phyloP scores from a whole-genome alignment of 2,888 invertebrate species.

The Odontocerum albicorne region DNA sequence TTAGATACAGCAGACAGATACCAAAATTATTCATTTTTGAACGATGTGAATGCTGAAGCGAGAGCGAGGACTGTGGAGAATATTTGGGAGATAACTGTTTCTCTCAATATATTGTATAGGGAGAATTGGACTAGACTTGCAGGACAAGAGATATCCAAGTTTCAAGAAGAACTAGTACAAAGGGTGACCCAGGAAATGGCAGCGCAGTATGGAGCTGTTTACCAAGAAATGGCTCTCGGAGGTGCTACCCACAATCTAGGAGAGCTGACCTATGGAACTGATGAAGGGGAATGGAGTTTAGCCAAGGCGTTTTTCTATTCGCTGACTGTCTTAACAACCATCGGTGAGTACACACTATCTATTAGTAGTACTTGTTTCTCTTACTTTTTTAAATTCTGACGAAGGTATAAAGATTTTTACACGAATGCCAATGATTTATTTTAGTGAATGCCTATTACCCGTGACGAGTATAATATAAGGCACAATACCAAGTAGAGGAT shows the following conservation, averaged over 20 bases:
- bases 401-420: no score
- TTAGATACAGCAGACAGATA: slow-evolving; percentile 25
- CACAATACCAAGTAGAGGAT: no score
- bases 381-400: no score
- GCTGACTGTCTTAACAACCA: slow-evolving; percentile 89
- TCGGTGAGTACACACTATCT: no score
- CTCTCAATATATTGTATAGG: slow-evolving; percentile 83
- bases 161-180: slow-evolving; percentile 81
- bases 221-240: slow-evolving; percentile 56
- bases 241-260: slow-evolving; percentile 41
- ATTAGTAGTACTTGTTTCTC: no score
- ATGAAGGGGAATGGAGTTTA: slow-evolving; percentile 80
- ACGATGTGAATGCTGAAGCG: slow-evolving; percentile 35
- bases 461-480: no score
- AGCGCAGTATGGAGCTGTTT: slow-evolving; percentile 48
- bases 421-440: no score
- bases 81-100: slow-evolving; percentile 89
- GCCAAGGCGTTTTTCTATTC: slow-evolving; percentile 93
- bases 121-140: slow-evolving; percentile 89
- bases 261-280: slow-evolving; percentile 46
- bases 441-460: no score
- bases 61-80: slow-evolving; percentile 69
- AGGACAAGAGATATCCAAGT: slow-evolving; percentile 74
- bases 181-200: slow-evolving; percentile 78
- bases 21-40: slow-evolving; percentile 34